A percentile compares a stretch with the other conserved stretches of the same genome.
phyloP scores from a whole-genome alignment of 1,140 invertebrate genomes.

The Ceratitis capitata region DNA sequence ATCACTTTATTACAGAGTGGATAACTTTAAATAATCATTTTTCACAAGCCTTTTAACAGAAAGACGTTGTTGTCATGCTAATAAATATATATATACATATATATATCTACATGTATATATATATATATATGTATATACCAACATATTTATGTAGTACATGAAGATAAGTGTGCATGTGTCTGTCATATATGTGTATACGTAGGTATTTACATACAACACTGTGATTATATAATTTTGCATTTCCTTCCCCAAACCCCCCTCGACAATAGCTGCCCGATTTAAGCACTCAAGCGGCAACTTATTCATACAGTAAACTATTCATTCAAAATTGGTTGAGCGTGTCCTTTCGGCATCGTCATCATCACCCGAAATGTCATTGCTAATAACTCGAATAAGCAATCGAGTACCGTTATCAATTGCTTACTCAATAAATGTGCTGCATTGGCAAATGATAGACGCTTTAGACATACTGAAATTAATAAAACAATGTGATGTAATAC shows the following conservation, averaged over 20 bases:
- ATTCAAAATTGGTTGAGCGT: background rate
- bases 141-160: background rate
- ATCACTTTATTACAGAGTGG: background rate
- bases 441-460: background rate
- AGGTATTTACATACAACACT: no score
- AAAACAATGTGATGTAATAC: background rate
- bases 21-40: background rate
- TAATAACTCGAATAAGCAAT: conserved; percentile 12
- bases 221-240: background rate
- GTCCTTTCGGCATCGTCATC: background rate
- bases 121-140: no score
- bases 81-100: background rate
- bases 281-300: background rate
- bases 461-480: background rate
- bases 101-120: background rate
- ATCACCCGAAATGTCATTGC: background rate
- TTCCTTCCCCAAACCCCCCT: no score
- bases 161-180: no score
- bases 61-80: background rate
- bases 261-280: no score
- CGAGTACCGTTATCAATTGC: background rate
- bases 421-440: background rate
- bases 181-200: background rate
- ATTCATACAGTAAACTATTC: background rate
- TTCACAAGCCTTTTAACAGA: background rate